Percentiles rank a stretch among this genome's conserved stretches.
Conservation (phyloP, 2,797 vertebrate species). For the Telmatherina bonti region DNA sequence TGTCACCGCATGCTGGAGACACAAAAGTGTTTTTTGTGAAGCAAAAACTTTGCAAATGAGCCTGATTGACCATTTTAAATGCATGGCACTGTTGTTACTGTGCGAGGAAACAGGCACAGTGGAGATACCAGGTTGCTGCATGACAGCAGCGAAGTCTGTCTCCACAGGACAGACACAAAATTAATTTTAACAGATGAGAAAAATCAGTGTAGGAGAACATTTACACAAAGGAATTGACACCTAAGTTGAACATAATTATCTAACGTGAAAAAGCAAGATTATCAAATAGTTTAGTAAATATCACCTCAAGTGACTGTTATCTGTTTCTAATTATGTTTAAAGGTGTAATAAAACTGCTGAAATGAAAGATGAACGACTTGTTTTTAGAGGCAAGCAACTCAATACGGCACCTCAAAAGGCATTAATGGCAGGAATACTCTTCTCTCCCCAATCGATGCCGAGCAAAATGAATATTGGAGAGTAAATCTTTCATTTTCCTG, state of each 20-base stretch:
- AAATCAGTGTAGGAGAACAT: conserved; percentile 17
- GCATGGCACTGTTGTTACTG: not conserved
- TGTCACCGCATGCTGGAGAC: conserved; percentile 21
- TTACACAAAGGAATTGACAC: conserved; percentile 25
- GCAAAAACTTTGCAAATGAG: conserved; percentile 17
- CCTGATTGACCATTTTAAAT: conserved; percentile 8
- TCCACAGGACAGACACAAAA: not conserved
- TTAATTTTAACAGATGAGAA: conserved; percentile 13
- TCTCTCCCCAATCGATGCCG: conserved; percentile 75
- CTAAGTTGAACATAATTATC: conserved; percentile 54
- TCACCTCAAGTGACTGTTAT: conserved; percentile 73
- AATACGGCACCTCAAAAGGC: conserved; percentile 74
- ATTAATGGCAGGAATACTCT: conserved; percentile 78
- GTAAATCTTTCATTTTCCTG: conserved; percentile 81
- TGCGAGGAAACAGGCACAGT: conserved; percentile 7
- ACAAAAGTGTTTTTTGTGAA: conserved; percentile 14
- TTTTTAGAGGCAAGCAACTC: conserved; percentile 75
- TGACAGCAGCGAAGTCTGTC: not conserved
- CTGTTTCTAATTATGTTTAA: conserved; percentile 77
- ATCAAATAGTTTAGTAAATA: conserved; percentile 68
- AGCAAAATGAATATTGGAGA: conserved; percentile 80
- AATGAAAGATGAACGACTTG: conserved; percentile 80
- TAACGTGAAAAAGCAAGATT: conserved; percentile 44
- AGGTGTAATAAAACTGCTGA: conserved; percentile 75
- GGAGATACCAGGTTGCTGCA: not conserved